A percentile compares a stretch with the other conserved stretches of the same genome.
Conservation (phyloP, 1,140 invertebrate genomes). For the Zophobas atratus region DNA sequence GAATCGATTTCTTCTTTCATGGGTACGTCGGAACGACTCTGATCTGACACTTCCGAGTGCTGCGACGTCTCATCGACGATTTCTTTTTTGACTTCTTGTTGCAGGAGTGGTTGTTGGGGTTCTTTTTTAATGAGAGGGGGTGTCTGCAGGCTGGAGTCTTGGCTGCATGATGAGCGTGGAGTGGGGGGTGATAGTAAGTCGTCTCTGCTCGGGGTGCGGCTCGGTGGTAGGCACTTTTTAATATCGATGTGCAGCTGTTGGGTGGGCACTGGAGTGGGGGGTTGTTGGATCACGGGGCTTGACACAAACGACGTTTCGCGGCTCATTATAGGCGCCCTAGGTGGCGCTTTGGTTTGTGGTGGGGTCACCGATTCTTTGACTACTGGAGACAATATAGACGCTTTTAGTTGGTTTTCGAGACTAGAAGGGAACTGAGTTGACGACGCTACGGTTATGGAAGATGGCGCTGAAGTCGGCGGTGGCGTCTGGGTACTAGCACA, state of each 20-base stretch:
- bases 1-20: constrained; percentile 73
- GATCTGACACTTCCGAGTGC: constrained; percentile 74
- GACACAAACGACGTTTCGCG: constrained; percentile 74
- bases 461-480: constrained; percentile 68
- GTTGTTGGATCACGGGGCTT: constrained; percentile 62
- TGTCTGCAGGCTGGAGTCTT: constrained; percentile 66
- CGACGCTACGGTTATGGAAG: constrained; percentile 69
- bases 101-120: constrained; percentile 50
- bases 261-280: constrained; percentile 49
- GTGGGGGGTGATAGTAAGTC: constrained; percentile 67
- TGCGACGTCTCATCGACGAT: constrained; percentile 74
- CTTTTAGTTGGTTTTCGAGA: constrained; percentile 80
- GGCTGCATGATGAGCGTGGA: constrained; percentile 64
- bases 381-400: constrained; percentile 67
- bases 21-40: constrained; percentile 72
- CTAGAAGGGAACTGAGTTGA: constrained; percentile 78
- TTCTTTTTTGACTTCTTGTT: constrained; percentile 75
- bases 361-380: constrained; percentile 57
- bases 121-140: constrained; percentile 64
- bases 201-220: constrained; percentile 65
- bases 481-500: constrained; percentile 73
- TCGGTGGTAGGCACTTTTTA: constrained; percentile 64
- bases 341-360: constrained; percentile 42
- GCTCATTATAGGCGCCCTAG: constrained; percentile 68
- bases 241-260: constrained; percentile 66